These are phyloP conservation scores for Ictalurus furcatus DNA, from an alignment of 2,113 vertebrate genomes.

Conservation along the genomic window DNA sequence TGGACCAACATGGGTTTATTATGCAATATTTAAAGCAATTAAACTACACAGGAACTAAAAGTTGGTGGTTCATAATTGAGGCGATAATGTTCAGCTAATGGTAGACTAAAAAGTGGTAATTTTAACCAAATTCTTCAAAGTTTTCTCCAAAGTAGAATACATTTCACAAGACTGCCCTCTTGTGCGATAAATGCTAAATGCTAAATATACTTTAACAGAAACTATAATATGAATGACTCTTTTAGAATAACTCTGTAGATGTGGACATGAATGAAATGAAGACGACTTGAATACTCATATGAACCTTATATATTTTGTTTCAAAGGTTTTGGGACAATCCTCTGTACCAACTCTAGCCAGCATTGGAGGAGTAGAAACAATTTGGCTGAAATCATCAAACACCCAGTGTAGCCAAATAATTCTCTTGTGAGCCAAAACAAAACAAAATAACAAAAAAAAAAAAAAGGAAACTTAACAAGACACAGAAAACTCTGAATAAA, in stretches of 20 bases:
- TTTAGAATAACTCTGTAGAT: no score
- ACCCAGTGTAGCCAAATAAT: neutral
- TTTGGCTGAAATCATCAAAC: neutral
- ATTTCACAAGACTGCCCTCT: neutral
- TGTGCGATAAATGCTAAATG: neutral
- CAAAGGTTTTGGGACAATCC: neutral
- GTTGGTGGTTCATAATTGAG: neutral
- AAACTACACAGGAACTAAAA: neutral
- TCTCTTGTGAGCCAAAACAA: neutral
- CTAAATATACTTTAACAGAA: neutral
- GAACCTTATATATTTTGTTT: neutral
- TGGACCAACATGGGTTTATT: neutral
- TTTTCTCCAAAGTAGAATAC: neutral
- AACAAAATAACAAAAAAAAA: no score
- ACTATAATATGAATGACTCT: neutral
- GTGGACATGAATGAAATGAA: neutral
- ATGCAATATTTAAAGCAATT: neutral
- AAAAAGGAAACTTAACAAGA: neutral
- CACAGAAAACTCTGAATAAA: neutral
- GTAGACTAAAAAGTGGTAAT: neutral
- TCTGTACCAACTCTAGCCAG: neutral
- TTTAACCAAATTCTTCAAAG: neutral
- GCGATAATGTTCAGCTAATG: neutral
- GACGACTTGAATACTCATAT: neutral
- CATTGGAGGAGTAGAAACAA: neutral